A percentile compares a stretch with the other conserved stretches of the same genome.
These are phyloP conservation scores for Nematolebias whitei DNA, from an alignment of 2,113 vertebrate genomes.

Conservation along the genomic window DNA sequence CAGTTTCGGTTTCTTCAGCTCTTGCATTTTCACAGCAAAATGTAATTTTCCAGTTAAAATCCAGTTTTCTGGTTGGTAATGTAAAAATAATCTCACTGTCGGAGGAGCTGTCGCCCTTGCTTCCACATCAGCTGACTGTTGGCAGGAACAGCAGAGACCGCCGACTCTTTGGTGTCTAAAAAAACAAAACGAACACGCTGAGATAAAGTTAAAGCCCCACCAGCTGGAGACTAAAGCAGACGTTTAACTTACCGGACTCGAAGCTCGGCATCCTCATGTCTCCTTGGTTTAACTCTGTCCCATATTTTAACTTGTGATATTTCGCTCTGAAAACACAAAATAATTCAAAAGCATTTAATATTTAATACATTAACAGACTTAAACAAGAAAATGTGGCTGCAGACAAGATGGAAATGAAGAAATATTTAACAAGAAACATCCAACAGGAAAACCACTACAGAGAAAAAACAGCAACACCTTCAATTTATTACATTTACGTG, in stretches of 20 bases:
- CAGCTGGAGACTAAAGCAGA: not conserved
- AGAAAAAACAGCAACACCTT: no score
- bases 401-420: no score
- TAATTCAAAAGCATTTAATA: not conserved
- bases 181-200: conserved; percentile 27
- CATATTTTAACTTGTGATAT: conserved; percentile 99
- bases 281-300: conserved; percentile 96
- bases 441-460: no score
- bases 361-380: not conserved
- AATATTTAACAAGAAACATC: no score
- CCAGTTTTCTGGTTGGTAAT: no score
- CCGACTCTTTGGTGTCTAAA: conserved; percentile 96
- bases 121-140: conserved; percentile 99
- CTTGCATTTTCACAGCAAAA: no score
- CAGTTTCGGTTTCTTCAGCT: no score
- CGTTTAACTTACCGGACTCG: conserved; percentile 87
- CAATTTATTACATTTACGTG: no score
- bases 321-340: conserved; percentile 87
- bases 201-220: not conserved
- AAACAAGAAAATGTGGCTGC: not conserved
- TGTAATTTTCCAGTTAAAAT: no score
- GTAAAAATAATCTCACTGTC: conserved; percentile 96
- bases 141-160: conserved; percentile 90
- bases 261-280: conserved; percentile 98
- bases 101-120: conserved; percentile 95